phyloP scores from a whole-genome alignment of 2,888 invertebrate genomes.

The Steromphala cineraria region DNA sequence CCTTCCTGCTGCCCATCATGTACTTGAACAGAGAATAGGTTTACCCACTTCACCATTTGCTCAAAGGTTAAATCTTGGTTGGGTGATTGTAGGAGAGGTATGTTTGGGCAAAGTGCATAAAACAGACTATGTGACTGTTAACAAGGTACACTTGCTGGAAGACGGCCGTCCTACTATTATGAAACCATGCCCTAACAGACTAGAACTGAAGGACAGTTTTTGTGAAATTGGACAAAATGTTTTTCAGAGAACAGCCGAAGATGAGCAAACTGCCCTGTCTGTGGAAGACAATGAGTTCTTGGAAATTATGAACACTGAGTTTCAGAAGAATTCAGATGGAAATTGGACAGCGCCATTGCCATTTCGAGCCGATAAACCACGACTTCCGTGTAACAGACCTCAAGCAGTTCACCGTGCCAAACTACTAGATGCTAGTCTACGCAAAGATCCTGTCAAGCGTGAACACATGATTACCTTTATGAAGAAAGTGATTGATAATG shows the following conservation, averaged over 20 bases:
- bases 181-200: slow-evolving; percentile 16
- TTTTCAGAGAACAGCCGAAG: too few species aligned
- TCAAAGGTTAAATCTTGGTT: slow-evolving; percentile 30
- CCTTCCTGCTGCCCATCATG: slow-evolving; percentile 35
- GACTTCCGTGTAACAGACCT: slow-evolving; percentile 29
- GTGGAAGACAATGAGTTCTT: too few species aligned
- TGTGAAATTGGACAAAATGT: too few species aligned
- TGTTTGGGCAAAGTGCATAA: slow-evolving; percentile 37
- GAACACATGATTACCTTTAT: slow-evolving; percentile 29
- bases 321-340: too few species aligned
- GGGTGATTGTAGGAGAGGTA: slow-evolving; percentile 38
- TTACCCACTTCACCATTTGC: slow-evolving; percentile 30
- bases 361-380: slow-evolving; percentile 14
- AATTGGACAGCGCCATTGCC: slow-evolving; percentile 34
- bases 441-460: slow-evolving; percentile 17
- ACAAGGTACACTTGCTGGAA: slow-evolving; percentile 2
- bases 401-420: slow-evolving; percentile 29
- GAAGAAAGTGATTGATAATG: slow-evolving; percentile 26
- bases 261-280: too few species aligned
- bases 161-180: slow-evolving; percentile 9
- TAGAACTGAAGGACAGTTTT: slow-evolving; percentile 13
- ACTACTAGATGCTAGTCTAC: slow-evolving; percentile 3
- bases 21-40: slow-evolving; percentile 35
- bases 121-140: slow-evolving; percentile 19
- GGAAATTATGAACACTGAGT: too few species aligned